Evolutionary conservation across 2,888 invertebrate species (phyloP).

Genomic region (Agrotis exclamationis): DNA sequence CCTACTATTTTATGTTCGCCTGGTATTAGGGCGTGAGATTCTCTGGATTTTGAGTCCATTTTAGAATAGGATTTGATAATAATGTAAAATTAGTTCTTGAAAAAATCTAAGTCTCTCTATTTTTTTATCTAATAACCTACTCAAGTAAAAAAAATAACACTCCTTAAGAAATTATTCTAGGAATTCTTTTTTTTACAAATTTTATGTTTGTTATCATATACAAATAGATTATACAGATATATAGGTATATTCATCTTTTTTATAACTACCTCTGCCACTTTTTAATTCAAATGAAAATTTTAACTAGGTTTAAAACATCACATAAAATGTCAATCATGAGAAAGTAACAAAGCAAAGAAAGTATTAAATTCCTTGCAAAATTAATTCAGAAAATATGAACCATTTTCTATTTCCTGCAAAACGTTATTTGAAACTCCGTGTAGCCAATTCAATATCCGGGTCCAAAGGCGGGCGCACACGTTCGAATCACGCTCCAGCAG

Average conservation of each 20-base stretch:
- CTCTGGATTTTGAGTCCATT: not conserved
- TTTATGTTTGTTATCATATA: too few species aligned
- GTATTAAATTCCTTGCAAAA: not conserved
- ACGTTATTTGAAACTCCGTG: constrained; percentile 41
- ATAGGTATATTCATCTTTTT: too few species aligned
- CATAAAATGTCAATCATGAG: not conserved
- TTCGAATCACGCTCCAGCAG: constrained; percentile 17
- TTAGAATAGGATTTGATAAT: not conserved
- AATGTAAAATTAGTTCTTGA: too few species aligned
- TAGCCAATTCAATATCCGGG: constrained; percentile 46
- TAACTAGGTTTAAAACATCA: not conserved
- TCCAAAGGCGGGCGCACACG: constrained; percentile 32
- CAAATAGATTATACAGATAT: too few species aligned
- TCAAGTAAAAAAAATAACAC: too few species aligned
- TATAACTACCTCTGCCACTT: not conserved
- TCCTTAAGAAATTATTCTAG: too few species aligned
- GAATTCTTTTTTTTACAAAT: too few species aligned
- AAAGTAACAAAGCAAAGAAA: not conserved
- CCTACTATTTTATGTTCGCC: not conserved
- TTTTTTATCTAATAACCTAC: too few species aligned
- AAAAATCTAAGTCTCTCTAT: too few species aligned
- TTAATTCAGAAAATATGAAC: constrained; percentile 36
- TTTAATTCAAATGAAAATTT: not conserved
- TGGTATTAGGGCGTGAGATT: not conserved
- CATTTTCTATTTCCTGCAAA: constrained; percentile 25